These are phyloP conservation scores for Schizothorax lantsangensis DNA, from an alignment of 2,797 vertebrate species.

Conservation along the genomic window DNA sequence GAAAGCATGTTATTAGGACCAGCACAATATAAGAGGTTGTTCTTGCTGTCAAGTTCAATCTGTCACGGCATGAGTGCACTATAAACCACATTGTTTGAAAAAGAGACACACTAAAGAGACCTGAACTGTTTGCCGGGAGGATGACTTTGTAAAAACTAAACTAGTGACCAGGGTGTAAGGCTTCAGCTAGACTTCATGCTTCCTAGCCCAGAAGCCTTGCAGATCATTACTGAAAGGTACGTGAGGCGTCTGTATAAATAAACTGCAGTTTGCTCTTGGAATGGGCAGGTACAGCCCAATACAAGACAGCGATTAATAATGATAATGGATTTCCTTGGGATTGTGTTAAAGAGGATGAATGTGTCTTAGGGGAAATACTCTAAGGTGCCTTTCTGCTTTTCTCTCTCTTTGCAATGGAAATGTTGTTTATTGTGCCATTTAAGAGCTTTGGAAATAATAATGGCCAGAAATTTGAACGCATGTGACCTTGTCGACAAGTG, in stretches of 20 bases:
- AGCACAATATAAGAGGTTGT: not conserved
- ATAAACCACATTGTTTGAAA: not conserved
- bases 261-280: not conserved
- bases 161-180: not conserved
- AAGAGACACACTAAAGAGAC: not conserved
- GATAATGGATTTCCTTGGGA: slow-evolving; percentile 27
- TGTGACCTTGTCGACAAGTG: slow-evolving; percentile 21
- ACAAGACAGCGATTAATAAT: slow-evolving; percentile 45
- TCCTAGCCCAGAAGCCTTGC: slow-evolving; percentile 1
- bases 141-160: slow-evolving; percentile 2
- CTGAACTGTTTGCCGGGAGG: not conserved
- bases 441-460: slow-evolving; percentile 27
- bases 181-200: not conserved
- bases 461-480: not conserved
- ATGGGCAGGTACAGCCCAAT: not conserved
- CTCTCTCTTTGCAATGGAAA: not conserved
- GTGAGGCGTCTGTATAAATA: slow-evolving; percentile 2
- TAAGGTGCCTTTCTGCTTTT: not conserved
- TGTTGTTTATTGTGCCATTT: slow-evolving; percentile 25
- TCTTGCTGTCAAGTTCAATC: not conserved
- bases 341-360: slow-evolving; percentile 30
- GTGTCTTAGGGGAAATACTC: slow-evolving; percentile 8
- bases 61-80: not conserved
- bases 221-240: not conserved
- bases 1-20: slow-evolving; percentile 30